These are phyloP conservation scores for Ovibos moschatus DNA, from an alignment of 2,113 vertebrate species.

Conservation along the genomic window DNA sequence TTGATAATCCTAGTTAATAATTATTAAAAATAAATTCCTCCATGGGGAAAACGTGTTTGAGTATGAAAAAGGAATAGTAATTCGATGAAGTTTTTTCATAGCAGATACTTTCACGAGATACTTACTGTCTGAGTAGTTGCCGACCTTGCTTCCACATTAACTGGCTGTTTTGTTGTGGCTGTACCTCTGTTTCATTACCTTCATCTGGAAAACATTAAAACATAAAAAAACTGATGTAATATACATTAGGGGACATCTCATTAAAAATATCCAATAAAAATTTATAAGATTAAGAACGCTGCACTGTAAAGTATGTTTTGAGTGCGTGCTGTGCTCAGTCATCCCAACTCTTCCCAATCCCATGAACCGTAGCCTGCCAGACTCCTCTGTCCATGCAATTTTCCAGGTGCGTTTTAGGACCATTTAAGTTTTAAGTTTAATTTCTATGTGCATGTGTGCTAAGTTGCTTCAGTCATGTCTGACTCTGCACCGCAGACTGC, in stretches of 20 bases:
- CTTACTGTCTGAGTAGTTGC: constrained; percentile 98
- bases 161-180: constrained; percentile 94
- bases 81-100: constrained; percentile 1
- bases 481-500: not conserved
- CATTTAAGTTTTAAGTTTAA: not conserved
- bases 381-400: not conserved
- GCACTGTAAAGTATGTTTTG: not conserved
- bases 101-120: constrained; percentile 12
- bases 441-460: not conserved
- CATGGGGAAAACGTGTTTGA: not conserved
- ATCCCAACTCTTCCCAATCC: not conserved
- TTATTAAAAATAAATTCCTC: constrained; percentile 24
- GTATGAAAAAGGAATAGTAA: constrained; percentile 30
- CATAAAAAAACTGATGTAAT: constrained; percentile 36
- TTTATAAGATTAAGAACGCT: not conserved
- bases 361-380: not conserved
- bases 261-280: constrained; percentile 15
- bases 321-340: not conserved
- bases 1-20: not conserved
- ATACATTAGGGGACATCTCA: constrained; percentile 35
- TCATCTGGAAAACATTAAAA: constrained; percentile 90
- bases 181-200: constrained; percentile 92
- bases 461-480: not conserved
- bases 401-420: not conserved
- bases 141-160: constrained; percentile 99